Base-by-base conservation (phyloP, 2,797 vertebrate genomes). In the Micrastur ruficollis region DNA sequence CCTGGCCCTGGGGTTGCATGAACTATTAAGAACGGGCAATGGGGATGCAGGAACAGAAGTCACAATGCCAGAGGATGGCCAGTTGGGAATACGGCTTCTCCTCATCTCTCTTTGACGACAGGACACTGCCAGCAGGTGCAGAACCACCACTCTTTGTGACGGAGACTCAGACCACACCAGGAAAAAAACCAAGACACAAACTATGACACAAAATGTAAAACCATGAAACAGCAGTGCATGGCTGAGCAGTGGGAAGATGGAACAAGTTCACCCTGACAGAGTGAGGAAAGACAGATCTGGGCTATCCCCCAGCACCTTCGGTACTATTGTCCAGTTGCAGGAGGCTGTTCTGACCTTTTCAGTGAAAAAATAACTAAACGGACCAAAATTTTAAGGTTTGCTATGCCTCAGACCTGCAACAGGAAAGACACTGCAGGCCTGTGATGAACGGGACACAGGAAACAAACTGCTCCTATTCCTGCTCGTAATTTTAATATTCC, bases 401-500 rank as follows among this genome's bases (percentile, higher is more conserved):
- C 15, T 71, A 2, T 44, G 25, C n/a, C 58, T 67, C 36, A 32
- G 53, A 63, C 20, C 61, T 47, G 8, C 44, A 50, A 16, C 9
- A 53, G 49, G 42, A 25, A 36, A 26, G 40, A 46, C 4, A 3
- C 8, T 11, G 40, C 38, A 40, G 52, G 18, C 52, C 52, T 0
- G 0, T 20, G 27, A 68, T 15, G 25, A 79, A 56, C 2, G 2
- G 12, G 61, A 68, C 5, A 7, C 2, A 1, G 47, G 50, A 84
- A 81, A 52, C 19, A 14, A 32, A 13, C 3, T 25, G 52, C 73
- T 81, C 29, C 55, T 79, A 72, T 90, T 80, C 40, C 70, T 63
- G 56, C 17, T 86, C 70, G 62, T 36, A 20, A 27, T 81, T 75
- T 92, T 94, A 93, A 96, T 96, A 78, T 92, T 72, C 50, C 75